These are phyloP conservation scores for Ceratotherium simum DNA, from an alignment of 2,113 vertebrate genomes.

Conservation along the genomic window DNA sequence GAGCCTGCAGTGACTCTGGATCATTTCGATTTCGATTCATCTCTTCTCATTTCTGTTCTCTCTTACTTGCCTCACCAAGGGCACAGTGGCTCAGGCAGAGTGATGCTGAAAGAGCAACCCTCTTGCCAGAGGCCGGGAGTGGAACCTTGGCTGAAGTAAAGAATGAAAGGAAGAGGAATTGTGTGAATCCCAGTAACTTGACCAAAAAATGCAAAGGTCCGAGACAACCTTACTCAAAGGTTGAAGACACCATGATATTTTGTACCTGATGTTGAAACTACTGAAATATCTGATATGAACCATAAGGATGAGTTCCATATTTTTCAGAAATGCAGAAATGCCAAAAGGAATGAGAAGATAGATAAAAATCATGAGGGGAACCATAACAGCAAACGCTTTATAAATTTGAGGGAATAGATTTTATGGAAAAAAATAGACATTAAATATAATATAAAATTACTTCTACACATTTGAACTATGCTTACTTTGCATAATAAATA, in stretches of 20 bases:
- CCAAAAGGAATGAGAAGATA: background rate
- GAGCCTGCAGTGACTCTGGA: background rate
- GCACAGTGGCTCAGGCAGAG: background rate
- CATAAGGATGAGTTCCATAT: background rate
- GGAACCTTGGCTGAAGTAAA: background rate
- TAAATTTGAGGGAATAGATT: background rate
- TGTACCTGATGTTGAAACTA: background rate
- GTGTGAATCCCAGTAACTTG: background rate
- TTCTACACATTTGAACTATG: background rate
- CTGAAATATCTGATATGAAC: background rate
- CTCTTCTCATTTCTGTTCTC: background rate
- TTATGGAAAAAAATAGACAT: slow-evolving; percentile 19
- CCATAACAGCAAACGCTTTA: background rate
- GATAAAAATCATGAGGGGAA: slow-evolving; percentile 1
- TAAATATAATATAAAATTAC: slow-evolving; percentile 35
- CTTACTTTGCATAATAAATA: slow-evolving; percentile 64
- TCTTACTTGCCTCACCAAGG: background rate
- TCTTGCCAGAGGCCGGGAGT: background rate
- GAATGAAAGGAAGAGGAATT: background rate
- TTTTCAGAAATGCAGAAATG: slow-evolving; percentile 33
- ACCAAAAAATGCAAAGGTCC: background rate
- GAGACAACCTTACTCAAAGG: background rate
- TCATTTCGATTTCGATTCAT: background rate
- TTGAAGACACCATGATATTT: background rate
- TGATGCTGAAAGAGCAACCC: background rate